Evolutionary conservation across 2,797 vertebrate species (phyloP).

Genomic region (Myoxocephalus aenaeus): DNA sequence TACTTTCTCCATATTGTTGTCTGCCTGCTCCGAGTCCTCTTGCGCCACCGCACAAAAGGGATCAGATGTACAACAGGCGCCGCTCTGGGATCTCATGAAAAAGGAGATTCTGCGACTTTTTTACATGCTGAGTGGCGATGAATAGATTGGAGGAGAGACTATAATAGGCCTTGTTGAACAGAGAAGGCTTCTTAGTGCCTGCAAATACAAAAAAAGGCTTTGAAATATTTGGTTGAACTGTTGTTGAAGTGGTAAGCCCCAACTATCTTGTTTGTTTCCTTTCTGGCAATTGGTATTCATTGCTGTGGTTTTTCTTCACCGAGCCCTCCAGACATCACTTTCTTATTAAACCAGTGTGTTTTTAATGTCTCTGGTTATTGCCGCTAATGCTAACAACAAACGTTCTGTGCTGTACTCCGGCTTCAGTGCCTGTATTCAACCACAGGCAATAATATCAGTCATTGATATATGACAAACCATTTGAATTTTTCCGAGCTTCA

Average conservation of each 20-base stretch:
- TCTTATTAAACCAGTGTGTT: conserved; percentile 2
- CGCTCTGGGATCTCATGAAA: conserved; percentile 69
- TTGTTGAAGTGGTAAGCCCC: conserved; percentile 44
- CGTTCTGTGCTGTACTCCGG: background rate
- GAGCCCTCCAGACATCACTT: conserved; percentile 9
- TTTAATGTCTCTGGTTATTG: background rate
- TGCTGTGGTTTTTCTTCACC: conserved; percentile 22
- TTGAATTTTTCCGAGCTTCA: background rate
- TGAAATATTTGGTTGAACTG: conserved; percentile 34
- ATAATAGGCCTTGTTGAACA: conserved; percentile 45
- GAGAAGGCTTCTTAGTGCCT: conserved; percentile 1
- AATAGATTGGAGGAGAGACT: conserved; percentile 64
- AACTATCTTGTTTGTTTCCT: conserved; percentile 39
- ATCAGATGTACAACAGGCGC: conserved; percentile 81
- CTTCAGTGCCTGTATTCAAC: background rate
- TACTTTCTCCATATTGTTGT: conserved; percentile 79
- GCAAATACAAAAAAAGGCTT: conserved; percentile 30
- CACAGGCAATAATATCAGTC: background rate
- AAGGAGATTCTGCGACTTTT: conserved; percentile 69
- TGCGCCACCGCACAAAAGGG: conserved; percentile 74
- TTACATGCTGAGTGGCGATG: conserved; percentile 64
- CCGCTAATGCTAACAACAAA: background rate
- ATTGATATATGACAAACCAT: background rate
- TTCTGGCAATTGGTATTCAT: conserved; percentile 22
- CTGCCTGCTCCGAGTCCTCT: conserved; percentile 60